Base-by-base conservation (phyloP, 1,140 invertebrate species). In the Sycobia sp. region DNA sequence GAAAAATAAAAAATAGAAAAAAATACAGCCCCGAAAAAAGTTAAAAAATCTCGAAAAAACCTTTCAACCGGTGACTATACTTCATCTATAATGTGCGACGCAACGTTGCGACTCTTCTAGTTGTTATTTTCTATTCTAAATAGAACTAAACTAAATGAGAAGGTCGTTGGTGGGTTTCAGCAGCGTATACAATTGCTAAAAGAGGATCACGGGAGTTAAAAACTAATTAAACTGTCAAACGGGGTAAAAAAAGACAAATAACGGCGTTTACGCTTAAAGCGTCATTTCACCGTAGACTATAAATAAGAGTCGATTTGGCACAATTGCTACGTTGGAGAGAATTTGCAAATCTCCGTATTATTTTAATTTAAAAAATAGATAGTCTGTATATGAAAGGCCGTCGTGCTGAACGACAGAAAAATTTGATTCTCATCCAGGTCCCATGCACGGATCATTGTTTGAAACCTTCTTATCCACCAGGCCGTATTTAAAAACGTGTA, bases 401-500 rank as follows among this genome's bases (percentile, higher is more conserved):
- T 39, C 50, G 34, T 22, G 50, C 20, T 53, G n/a, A 56, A 51
- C 7, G 36, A 22, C 2, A n/a, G 3, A 50, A 16, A 54, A 23
- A 25, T 2, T 5, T 23, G 9, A n/a, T 38, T 54, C 36, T 71
- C 67, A 74, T 70, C 70, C 69, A 74, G 71, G 63, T 68, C 73
- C n/a, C 78, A 79, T 78, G 77, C 76, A 78, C 72, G 71, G 75
- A 73, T n/a, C 71, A 67, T 66, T 66, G 70, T 70, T 72, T 67
- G 32, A 59, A 59, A 61, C 10, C 22, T 25, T 22, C 44, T 46
- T 36, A n/a, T n/a, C n/a, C 8, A 38, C 27, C 36, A 66, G 46
- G 65, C 66, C 70, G 76, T 81, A 81, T 78, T 81, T 81, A 81
- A 78, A 14, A 71, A 81, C 77, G 73, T 77, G 75, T 60, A 66